phyloP scores from a whole-genome alignment of 2,797 vertebrate genomes.

The Notolabrus celidotus region DNA sequence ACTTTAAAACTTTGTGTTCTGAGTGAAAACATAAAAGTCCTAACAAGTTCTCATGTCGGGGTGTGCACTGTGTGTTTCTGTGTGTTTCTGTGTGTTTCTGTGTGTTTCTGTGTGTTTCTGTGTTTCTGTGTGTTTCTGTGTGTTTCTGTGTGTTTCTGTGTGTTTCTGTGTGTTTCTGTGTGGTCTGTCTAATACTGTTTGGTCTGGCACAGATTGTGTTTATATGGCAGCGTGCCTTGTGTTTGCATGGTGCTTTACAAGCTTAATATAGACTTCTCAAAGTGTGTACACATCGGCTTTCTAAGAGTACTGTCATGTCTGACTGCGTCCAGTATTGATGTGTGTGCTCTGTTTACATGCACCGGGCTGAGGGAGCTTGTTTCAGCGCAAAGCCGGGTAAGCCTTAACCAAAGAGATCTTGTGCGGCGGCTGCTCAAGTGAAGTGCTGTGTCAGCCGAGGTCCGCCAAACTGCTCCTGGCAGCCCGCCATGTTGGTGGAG shows the following conservation, averaged over 20 bases:
- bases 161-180: slow-evolving; percentile 52
- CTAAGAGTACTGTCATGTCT: slow-evolving; percentile 38
- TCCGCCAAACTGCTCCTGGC: slow-evolving; percentile 70
- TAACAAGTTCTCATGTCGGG: slow-evolving; percentile 25
- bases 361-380: slow-evolving; percentile 36
- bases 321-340: slow-evolving; percentile 41
- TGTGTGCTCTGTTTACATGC: slow-evolving; percentile 50
- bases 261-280: slow-evolving; percentile 40
- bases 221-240: slow-evolving; percentile 29
- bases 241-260: slow-evolving; percentile 36
- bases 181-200: slow-evolving; percentile 50
- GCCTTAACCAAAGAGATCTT: slow-evolving; percentile 58
- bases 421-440: slow-evolving; percentile 65
- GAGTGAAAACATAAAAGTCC: slow-evolving; percentile 12
- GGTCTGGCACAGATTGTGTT: slow-evolving; percentile 42
- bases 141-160: too few species aligned
- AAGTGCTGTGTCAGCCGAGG: slow-evolving; percentile 70
- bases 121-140: too few species aligned
- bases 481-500: slow-evolving; percentile 61
- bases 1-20: slow-evolving; percentile 14
- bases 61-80: slow-evolving; percentile 45
- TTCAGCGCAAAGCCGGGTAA: slow-evolving; percentile 45
- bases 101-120: too few species aligned
- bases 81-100: too few species aligned
- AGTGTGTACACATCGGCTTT: slow-evolving; percentile 38